Percentiles rank a stretch among this genome's conserved stretches.
Evolutionary conservation across 2,113 vertebrate genomes (phyloP).

Genomic region (Trematocara unimaculatum): DNA sequence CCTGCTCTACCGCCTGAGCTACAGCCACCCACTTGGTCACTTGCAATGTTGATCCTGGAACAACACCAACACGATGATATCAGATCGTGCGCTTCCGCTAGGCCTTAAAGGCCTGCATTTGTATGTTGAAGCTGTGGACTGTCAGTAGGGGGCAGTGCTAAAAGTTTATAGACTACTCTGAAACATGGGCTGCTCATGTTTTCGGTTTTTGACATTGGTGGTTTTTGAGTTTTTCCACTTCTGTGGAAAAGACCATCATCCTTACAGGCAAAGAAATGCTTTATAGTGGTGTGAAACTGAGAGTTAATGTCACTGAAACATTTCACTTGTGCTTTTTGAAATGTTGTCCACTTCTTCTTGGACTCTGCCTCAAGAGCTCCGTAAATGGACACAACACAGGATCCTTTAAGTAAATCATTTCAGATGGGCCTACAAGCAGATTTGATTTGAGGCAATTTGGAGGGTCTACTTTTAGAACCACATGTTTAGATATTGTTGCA

Average conservation of each 20-base stretch:
- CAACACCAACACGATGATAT: too few relatives aligned
- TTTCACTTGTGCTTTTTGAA: not conserved
- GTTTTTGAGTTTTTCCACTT: not conserved
- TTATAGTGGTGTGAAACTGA: not conserved
- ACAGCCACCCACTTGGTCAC: too few relatives aligned
- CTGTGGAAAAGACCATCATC: not conserved
- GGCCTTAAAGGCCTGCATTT: not conserved
- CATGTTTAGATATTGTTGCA: not conserved
- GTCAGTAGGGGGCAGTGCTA: not conserved
- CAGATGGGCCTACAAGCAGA: not conserved
- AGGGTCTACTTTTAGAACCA: not conserved
- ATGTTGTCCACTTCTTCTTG: not conserved
- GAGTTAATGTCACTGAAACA: not conserved
- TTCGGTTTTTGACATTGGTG: not conserved
- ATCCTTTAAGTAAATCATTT: not conserved
- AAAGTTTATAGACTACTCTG: not conserved
- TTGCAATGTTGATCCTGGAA: too few relatives aligned
- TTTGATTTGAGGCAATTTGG: not conserved
- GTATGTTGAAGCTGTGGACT: not conserved
- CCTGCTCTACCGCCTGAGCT: too few relatives aligned
- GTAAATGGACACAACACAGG: not conserved
- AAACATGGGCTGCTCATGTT: not conserved
- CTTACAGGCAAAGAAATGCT: not conserved
- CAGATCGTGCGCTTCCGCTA: not conserved
- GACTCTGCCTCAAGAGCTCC: not conserved